Evolutionary conservation across 2,888 invertebrate species (phyloP).

Genomic region (Agrotis exclamationis): DNA sequence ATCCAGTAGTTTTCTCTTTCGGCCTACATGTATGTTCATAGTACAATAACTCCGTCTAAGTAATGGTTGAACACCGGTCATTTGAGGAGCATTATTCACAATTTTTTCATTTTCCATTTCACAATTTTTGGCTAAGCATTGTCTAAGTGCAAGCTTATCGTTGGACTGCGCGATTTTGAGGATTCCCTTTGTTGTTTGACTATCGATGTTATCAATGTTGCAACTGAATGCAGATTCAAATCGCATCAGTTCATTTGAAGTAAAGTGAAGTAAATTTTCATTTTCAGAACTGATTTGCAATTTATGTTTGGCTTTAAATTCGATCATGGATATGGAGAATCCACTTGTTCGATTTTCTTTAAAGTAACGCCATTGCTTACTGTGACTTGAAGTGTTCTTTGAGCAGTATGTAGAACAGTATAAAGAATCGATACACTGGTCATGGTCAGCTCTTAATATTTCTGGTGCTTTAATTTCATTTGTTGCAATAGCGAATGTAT

Average conservation of each 20-base stretch:
- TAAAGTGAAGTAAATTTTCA: slow-evolving; percentile 13
- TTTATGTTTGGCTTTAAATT: slow-evolving; percentile 32
- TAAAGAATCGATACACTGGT: slow-evolving; percentile 10
- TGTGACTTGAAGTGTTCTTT: slow-evolving; percentile 14
- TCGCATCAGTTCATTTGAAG: slow-evolving; percentile 27
- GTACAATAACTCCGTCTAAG: slow-evolving; percentile 66
- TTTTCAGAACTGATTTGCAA: slow-evolving; percentile 22
- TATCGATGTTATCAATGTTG: slow-evolving; percentile 13
- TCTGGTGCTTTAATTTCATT: slow-evolving; percentile 20
- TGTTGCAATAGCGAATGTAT: slow-evolving; percentile 24
- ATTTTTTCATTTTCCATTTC: slow-evolving; percentile 4
- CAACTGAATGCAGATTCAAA: slow-evolving; percentile 48
- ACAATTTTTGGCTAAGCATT: slow-evolving; percentile 12
- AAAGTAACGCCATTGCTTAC: slow-evolving; percentile 29
- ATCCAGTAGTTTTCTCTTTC: slow-evolving; percentile 45
- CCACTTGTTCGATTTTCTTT: slow-evolving; percentile 21
- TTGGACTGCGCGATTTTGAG: slow-evolving; percentile 24
- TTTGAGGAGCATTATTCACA: slow-evolving; percentile 5
- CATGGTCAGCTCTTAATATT: slow-evolving; percentile 18
- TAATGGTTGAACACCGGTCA: slow-evolving; percentile 54
- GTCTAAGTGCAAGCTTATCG: slow-evolving; percentile 2
- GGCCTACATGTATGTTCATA: slow-evolving; percentile 70
- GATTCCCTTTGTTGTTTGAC: background rate
- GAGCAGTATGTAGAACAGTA: background rate
- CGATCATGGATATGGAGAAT: slow-evolving; percentile 40